These are phyloP conservation scores for Struthio camelus DNA, from an alignment of 2,113 vertebrate genomes.

Conservation along the genomic window DNA sequence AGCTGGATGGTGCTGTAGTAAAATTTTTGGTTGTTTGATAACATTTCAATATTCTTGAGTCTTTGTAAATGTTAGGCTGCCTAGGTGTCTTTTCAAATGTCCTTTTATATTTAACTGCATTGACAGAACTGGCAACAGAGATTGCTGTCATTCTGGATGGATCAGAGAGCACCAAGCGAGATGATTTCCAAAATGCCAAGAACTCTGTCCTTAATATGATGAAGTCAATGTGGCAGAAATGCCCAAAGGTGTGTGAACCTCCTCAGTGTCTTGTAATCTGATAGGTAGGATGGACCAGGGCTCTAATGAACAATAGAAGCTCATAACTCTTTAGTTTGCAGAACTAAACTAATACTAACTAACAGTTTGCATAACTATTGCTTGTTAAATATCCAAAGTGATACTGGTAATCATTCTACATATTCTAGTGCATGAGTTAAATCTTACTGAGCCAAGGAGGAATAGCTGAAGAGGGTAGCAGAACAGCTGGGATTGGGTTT, in stretches of 20 bases:
- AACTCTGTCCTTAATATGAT: constrained; percentile 75
- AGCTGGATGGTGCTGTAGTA: neutral
- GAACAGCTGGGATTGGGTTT: neutral
- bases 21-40: neutral
- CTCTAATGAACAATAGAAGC: neutral
- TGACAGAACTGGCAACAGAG: constrained; percentile 64
- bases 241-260: constrained; percentile 70
- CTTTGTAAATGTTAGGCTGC: neutral
- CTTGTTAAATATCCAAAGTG: neutral
- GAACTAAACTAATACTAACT: neutral
- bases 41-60: neutral
- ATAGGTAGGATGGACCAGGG: neutral
- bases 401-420: neutral
- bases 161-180: constrained; percentile 67
- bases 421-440: neutral
- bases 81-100: neutral
- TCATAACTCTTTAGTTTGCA: neutral
- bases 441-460: neutral
- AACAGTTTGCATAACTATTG: neutral
- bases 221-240: constrained; percentile 72
- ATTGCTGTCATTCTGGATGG: constrained; percentile 81
- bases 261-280: neutral
- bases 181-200: constrained; percentile 79
- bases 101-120: neutral
- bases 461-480: neutral